Base-by-base conservation (phyloP, 1,140 invertebrate species). In the Coenobita brevimanus region DNA sequence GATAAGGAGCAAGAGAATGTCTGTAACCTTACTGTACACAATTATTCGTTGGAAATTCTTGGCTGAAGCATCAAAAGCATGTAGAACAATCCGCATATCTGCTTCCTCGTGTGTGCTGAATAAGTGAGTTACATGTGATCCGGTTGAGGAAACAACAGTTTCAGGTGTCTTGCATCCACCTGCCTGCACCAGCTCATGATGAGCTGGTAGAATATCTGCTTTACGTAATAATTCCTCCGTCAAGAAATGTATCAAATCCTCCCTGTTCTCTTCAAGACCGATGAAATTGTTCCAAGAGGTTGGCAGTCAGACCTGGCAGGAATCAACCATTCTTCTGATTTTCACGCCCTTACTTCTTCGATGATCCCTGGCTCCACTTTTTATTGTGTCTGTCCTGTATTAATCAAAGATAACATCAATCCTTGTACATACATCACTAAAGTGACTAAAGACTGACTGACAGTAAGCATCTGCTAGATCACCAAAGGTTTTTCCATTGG, bases 281-380 rank as follows among this genome's bases (percentile, higher is more conserved):
- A 75, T 10, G 71, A 46, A 75, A 15, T 43, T 75, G 71, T 15
- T 75, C 71, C 2, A 38, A 24, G 71, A 75, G 33, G 71, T 41
- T 75, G 71, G 71, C 38, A 75, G 71, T 75, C 38, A 36, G 24
- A 75, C 71, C 8, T 24, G 33, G 38, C 71, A 75, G 71, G 1
- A 75, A 75, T 75, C 24, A 38, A 75, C 71, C 15, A 75, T 46
- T 75, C 71, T 17, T 75, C 71, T 75, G 38, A 75, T 75, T 75
- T 36, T 75, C 38, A 75, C 6, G 3, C 13, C 71, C 30, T 75
- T 75, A 73, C 69, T 41, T 43, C 8, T 75, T 2, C 33, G 33
- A 36, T 36, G 33, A 13, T 36, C 69, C 69, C 69, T 73, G n/a
- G 33, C 17, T 27, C 69, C 69, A 73, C 69, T 73, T 33, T 73